phyloP scores from a whole-genome alignment of 1,140 invertebrate genomes.

The Ephestia elutella region DNA sequence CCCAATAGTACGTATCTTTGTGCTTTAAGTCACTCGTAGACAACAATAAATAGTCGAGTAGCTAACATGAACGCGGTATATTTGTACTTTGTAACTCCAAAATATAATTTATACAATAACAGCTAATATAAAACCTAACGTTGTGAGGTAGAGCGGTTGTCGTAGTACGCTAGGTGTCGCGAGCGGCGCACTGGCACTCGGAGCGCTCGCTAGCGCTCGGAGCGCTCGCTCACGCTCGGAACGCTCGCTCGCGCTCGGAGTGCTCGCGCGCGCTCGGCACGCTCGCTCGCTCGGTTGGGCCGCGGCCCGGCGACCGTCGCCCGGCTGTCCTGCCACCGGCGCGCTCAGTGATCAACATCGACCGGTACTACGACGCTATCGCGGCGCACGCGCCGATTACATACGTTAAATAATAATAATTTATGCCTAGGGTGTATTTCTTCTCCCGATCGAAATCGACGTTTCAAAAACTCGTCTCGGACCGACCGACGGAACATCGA shows the following conservation, averaged over 20 bases:
- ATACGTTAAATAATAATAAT: slow-evolving; percentile 66
- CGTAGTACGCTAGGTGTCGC: slow-evolving; percentile 28
- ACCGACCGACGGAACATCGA: slow-evolving; percentile 67
- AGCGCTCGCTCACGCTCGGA: too few species aligned
- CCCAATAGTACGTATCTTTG: slow-evolving; percentile 73
- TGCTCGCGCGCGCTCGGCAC: too few species aligned
- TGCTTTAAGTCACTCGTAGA: slow-evolving; percentile 66
- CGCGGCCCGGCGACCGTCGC: slow-evolving; percentile 19
- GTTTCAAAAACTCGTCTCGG: slow-evolving; percentile 71
- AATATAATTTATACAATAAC: slow-evolving; percentile 70
- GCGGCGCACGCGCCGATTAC: slow-evolving; percentile 51
- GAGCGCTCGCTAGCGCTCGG: too few species aligned
- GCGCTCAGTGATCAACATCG: slow-evolving; percentile 69
- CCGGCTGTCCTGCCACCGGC: slow-evolving; percentile 17
- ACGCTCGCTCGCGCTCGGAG: too few species aligned
- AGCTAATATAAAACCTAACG: slow-evolving; percentile 64
- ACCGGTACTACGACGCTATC: slow-evolving; percentile 63
- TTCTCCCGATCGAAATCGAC: slow-evolving; percentile 72
- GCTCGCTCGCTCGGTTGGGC: slow-evolving; percentile 16
- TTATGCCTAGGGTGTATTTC: slow-evolving; percentile 71
- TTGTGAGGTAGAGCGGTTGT: slow-evolving; percentile 67
- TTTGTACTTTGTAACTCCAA: slow-evolving; percentile 65
- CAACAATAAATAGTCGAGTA: slow-evolving; percentile 63
- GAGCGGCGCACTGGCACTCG: too few species aligned
- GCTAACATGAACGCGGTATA: slow-evolving; percentile 45